Evolutionary conservation across 2,113 vertebrate species (phyloP), one percentile per base, ranked within the genome.

Genomic region (Aphyosemion australe): DNA sequence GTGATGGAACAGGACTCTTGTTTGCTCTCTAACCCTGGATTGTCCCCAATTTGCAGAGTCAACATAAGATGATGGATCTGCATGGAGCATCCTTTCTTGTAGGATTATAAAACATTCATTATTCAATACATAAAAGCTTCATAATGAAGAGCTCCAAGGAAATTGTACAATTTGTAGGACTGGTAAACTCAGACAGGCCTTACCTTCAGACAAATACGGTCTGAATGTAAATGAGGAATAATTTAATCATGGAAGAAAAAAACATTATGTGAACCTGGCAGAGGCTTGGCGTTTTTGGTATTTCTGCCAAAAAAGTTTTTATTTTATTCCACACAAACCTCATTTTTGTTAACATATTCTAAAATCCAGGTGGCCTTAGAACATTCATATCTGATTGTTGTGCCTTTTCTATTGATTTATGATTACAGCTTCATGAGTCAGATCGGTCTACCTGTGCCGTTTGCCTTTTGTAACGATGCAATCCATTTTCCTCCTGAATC

Each of bases 11-110:
- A 62, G 54, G 59, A 49, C 46, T 72, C 75, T 57, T 66, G 62
- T 80, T 72, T 55, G 58, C 61, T 58, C 53, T 46, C 50, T 80
- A 74, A 76, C 65, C 67, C 63, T 68, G 65, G 49, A 49, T 65
- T 65, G 70, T 62, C 68, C 72, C 72, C 74, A 64, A 79, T 81
- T 69, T 68, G 13, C 11, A 8, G 15, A 46, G 45, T 46, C 45
- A 46, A 46, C 34, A 71, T 54, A 75, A 39, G 53, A 45, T 45
- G 47, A 75, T 69, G 54, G 53, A 62, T 63, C 49, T 66, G 64
- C 72, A 66, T 62, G 19, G 21, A 19, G 16, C 45, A n/a, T 46
- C 14, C 18, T 65, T 60, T 37, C 54, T 78, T 57, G 49, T 41
- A 73, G 60, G 26, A 65, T 72, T 65, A 26, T 49, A 45, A 49